These are phyloP conservation scores for Synanthedon myopaeformis DNA, from an alignment of 2,888 invertebrate genomes.

Conservation along the genomic window DNA sequence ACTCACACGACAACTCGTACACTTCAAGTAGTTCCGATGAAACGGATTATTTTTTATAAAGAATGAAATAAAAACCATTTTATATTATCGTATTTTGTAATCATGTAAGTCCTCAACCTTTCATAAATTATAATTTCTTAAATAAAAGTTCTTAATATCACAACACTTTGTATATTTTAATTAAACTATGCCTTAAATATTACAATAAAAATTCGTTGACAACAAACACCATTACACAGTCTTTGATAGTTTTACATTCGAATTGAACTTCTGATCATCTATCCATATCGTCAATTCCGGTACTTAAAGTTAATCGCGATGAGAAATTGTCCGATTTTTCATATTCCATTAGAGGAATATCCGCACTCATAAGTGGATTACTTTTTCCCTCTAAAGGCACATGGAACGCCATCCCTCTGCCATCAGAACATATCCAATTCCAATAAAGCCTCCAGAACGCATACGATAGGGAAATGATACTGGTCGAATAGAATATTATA, in stretches of 20 bases:
- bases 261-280: background rate
- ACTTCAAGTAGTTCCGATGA: too few species aligned
- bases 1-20: background rate
- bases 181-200: too few species aligned
- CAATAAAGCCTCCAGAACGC: constrained; percentile 13
- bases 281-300: background rate
- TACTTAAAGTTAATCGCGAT: background rate
- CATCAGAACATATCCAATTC: constrained; percentile 11
- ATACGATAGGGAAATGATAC: constrained; percentile 17
- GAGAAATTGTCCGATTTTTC: background rate
- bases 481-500: constrained; percentile 14
- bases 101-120: too few species aligned
- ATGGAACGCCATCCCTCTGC: constrained; percentile 12
- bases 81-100: too few species aligned
- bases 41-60: too few species aligned
- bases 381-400: background rate
- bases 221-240: too few species aligned
- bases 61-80: too few species aligned
- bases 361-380: background rate
- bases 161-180: too few species aligned
- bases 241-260: too few species aligned
- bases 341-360: constrained; percentile 3
- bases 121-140: too few species aligned
- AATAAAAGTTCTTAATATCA: too few species aligned
- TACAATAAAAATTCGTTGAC: too few species aligned